Percentiles rank a stretch among this genome's conserved stretches.
phyloP scores from a whole-genome alignment of 2,113 vertebrate genomes.

The Caretta caretta region DNA sequence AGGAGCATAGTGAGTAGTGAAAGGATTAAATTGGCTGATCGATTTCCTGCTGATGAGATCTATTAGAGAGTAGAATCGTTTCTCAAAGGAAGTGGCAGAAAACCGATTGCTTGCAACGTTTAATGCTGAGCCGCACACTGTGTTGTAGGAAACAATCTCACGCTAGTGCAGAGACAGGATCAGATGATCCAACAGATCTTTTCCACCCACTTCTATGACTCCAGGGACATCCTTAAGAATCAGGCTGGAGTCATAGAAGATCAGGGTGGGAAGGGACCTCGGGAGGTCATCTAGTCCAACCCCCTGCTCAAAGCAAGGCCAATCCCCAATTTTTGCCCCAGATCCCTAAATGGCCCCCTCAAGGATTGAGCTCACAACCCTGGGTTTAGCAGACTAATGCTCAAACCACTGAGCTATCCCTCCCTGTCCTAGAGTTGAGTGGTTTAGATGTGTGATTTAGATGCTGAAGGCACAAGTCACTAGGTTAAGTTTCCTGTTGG shows the following conservation, averaged over 20 bases:
- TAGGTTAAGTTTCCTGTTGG: neutral
- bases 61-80: neutral
- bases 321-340: no score
- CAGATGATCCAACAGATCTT: constrained; percentile 30
- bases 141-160: constrained; percentile 1
- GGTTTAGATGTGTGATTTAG: neutral
- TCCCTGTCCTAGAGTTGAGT: neutral
- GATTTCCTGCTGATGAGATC: constrained; percentile 9
- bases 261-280: no score
- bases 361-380: no score
- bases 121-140: neutral
- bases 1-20: neutral
- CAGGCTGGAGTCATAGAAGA: neutral
- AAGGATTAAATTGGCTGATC: neutral
- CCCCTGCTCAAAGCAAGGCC: no score
- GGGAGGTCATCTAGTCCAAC: no score
- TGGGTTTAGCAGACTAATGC: no score
- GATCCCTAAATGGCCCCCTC: no score
- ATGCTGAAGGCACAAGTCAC: neutral
- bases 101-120: neutral
- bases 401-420: no score
- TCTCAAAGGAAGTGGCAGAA: constrained; percentile 31
- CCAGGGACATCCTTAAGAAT: constrained; percentile 36
- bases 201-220: constrained; percentile 48
- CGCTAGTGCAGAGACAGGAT: constrained; percentile 48